phyloP scores from a whole-genome alignment of 2,113 vertebrate genomes.

The Salvelinus fontinalis region DNA sequence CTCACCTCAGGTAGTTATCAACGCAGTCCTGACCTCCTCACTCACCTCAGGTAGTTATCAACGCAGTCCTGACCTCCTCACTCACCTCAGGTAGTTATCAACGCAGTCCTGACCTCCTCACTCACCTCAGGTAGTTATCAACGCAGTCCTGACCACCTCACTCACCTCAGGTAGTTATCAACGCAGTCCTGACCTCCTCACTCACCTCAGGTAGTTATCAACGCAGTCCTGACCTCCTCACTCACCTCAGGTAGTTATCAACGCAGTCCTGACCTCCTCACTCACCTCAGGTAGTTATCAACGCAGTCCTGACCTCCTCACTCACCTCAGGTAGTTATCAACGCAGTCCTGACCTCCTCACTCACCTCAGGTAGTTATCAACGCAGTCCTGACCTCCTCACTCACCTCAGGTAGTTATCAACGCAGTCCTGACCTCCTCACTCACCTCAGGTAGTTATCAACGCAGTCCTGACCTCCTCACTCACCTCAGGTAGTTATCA shows the following conservation, averaged over 20 bases:
- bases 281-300: constrained; percentile 77
- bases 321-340: constrained; percentile 77
- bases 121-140: constrained; percentile 77
- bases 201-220: constrained; percentile 77
- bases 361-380: constrained; percentile 77
- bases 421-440: constrained; percentile 63
- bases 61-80: constrained; percentile 63
- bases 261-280: constrained; percentile 63
- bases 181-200: constrained; percentile 63
- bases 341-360: constrained; percentile 63
- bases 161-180: constrained; percentile 77
- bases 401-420: constrained; percentile 77
- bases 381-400: constrained; percentile 63
- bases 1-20: constrained; percentile 77
- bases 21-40: constrained; percentile 63
- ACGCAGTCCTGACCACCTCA: constrained; percentile 63
- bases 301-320: constrained; percentile 63
- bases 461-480: constrained; percentile 63
- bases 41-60: constrained; percentile 77
- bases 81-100: constrained; percentile 77
- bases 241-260: constrained; percentile 77
- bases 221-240: constrained; percentile 63
- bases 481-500: constrained; percentile 77
- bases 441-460: constrained; percentile 77
- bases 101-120: constrained; percentile 63